A percentile compares a stretch with the other conserved stretches of the same genome.
These are phyloP conservation scores for Anoura caudifer DNA, from an alignment of 2,113 vertebrate genomes.

Conservation along the genomic window DNA sequence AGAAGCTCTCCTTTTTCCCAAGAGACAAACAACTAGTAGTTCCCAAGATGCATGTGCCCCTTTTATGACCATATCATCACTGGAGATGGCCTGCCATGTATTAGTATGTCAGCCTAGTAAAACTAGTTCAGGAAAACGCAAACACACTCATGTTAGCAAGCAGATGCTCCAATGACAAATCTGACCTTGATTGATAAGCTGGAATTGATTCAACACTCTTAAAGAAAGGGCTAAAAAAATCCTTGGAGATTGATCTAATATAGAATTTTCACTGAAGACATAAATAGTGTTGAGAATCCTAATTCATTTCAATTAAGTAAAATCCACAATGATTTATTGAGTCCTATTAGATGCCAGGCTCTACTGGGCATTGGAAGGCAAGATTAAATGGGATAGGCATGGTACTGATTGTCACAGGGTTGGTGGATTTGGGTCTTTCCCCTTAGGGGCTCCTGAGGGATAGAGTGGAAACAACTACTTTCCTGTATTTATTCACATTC, in stretches of 20 bases:
- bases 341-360: not conserved
- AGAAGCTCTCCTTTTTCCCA: not conserved
- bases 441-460: not conserved
- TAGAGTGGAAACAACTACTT: not conserved
- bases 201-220: conserved; percentile 52
- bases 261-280: conserved; percentile 37
- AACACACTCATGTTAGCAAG: conserved; percentile 58
- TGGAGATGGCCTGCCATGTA: not conserved
- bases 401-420: not conserved
- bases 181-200: conserved; percentile 78
- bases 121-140: conserved; percentile 62
- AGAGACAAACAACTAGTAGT: not conserved
- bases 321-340: not conserved
- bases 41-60: not conserved
- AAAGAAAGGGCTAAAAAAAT: conserved; percentile 5
- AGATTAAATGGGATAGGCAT: not conserved
- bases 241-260: conserved; percentile 21
- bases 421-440: not conserved
- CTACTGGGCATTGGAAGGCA: not conserved
- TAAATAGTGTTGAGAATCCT: not conserved
- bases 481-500: not conserved
- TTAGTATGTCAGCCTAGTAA: conserved; percentile 4
- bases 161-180: conserved; percentile 71
- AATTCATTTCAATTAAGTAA: not conserved
- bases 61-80: not conserved